phyloP scores from a whole-genome alignment of 2,797 vertebrate species.

The Eulemur albifrons region DNA sequence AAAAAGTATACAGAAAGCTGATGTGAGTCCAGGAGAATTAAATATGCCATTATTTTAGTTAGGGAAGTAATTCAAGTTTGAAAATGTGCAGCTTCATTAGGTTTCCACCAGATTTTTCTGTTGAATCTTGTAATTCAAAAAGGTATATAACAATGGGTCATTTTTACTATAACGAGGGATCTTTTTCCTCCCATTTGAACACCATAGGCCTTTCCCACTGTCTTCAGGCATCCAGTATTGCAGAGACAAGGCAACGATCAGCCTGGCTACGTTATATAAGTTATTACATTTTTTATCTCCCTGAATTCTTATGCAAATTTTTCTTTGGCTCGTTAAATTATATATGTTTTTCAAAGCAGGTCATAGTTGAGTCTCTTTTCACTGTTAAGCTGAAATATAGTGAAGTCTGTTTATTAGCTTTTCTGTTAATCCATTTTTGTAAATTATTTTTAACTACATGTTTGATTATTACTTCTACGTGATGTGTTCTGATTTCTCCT shows the following conservation, averaged over 20 bases:
- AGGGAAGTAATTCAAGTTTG: neutral
- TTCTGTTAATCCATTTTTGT: neutral
- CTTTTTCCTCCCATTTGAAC: neutral
- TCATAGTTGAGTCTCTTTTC: neutral
- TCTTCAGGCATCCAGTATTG: neutral
- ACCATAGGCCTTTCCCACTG: neutral
- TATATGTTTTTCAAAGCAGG: neutral
- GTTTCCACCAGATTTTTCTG: neutral
- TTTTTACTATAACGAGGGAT: neutral
- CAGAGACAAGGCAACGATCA: neutral
- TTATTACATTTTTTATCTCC: neutral
- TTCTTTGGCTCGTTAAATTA: neutral
- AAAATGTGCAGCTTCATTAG: neutral
- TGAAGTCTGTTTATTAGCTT: neutral
- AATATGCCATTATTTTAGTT: neutral
- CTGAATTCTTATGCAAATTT: neutral
- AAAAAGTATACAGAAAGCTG: neutral
- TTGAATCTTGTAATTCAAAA: neutral
- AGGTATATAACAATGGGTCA: neutral
- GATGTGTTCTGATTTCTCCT: neutral
- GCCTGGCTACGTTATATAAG: neutral
- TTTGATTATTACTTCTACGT: neutral
- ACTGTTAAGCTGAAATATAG: neutral
- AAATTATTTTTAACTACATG: neutral
- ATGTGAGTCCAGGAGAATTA: neutral